Conservation (phyloP, 2,797 vertebrate species). For the Fratercula arctica region DNA sequence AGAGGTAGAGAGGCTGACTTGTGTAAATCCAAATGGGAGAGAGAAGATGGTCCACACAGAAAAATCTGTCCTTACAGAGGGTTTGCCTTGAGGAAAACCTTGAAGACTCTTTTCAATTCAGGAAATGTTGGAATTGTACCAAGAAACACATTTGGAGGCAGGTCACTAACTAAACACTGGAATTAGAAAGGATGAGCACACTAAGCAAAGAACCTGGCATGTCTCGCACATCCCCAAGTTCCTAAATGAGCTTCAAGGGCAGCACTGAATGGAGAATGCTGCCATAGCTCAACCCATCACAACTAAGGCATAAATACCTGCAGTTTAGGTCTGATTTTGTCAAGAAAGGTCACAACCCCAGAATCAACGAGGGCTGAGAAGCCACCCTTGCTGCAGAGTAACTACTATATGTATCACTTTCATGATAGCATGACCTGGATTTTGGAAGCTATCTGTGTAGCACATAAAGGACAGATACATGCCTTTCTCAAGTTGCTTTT, state of each 20-base stretch:
- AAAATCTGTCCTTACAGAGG: neutral
- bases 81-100: neutral
- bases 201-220: neutral
- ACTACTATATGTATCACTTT: slow-evolving; percentile 28
- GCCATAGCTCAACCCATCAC: neutral
- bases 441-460: slow-evolving; percentile 12
- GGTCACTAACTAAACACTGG: neutral
- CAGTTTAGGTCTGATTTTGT: neutral
- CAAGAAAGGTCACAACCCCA: slow-evolving; percentile 1
- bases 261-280: neutral
- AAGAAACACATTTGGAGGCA: neutral
- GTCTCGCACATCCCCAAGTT: neutral
- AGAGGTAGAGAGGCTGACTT: neutral
- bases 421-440: slow-evolving; percentile 6
- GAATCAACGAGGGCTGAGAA: neutral
- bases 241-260: neutral
- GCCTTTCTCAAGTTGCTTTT: slow-evolving; percentile 47
- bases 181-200: neutral
- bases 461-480: slow-evolving; percentile 36
- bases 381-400: neutral
- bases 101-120: neutral
- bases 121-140: neutral
- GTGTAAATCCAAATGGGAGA: neutral
- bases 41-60: neutral
- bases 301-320: neutral